Conservation (phyloP, 2,797 vertebrate species). For the Catamblyrhynchus diadema region DNA sequence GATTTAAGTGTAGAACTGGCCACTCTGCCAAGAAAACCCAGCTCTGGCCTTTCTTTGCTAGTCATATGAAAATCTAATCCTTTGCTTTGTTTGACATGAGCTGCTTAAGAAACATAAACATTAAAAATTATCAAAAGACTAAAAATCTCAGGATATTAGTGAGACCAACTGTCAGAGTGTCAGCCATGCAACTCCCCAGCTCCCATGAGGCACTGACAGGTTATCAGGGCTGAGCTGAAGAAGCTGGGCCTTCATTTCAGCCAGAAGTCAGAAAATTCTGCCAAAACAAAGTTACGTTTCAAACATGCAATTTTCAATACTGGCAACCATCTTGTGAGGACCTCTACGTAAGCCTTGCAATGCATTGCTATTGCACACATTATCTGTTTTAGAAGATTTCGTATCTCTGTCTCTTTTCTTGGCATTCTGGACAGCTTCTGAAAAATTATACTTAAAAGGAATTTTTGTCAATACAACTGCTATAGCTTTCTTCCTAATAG, state of each 20-base stretch:
- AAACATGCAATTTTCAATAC: neutral
- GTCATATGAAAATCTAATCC: neutral
- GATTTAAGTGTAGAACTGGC: neutral
- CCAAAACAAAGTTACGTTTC: neutral
- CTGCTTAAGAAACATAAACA: neutral
- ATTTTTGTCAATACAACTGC: neutral
- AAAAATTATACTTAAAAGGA: neutral
- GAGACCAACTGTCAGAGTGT: fast-evolving
- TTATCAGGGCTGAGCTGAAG: neutral
- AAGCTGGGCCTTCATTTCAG: neutral
- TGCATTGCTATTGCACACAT: neutral
- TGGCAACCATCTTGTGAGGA: neutral
- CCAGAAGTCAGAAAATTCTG: neutral
- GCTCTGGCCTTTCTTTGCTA: neutral
- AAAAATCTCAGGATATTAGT: neutral
- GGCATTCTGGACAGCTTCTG: neutral
- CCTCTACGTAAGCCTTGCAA: neutral
- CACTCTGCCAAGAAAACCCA: neutral
- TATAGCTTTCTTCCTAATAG: neutral
- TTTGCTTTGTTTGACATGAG: neutral
- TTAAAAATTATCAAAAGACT: neutral
- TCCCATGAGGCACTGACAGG: fast-evolving
- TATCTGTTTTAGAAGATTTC: neutral
- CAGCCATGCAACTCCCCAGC: neutral
- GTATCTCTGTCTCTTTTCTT: neutral